A percentile compares a stretch with the other conserved stretches of the same genome.
phyloP scores from a whole-genome alignment of 2,797 vertebrate species.

The Pachyuromys duprasi region DNA sequence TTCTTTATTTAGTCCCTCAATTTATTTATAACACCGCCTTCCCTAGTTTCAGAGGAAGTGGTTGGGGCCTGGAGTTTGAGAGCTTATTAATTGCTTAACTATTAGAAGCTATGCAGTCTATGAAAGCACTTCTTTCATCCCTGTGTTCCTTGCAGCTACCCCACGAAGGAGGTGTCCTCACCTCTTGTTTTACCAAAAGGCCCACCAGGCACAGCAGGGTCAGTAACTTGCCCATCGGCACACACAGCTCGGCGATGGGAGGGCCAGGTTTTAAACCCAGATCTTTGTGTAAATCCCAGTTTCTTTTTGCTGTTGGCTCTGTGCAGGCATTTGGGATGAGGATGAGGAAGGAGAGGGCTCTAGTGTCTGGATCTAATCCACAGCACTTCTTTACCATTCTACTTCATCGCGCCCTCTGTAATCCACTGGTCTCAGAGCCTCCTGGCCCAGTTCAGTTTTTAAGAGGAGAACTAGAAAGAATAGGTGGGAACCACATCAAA shows the following conservation, averaged over 20 bases:
- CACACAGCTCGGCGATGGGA: neutral
- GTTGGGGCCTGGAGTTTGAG: constrained; percentile 39
- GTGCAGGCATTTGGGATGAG: neutral
- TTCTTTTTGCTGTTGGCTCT: neutral
- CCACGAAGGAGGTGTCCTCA: neutral
- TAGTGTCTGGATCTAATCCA: neutral
- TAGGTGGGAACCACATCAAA: constrained; percentile 26
- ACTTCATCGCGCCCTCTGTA: neutral
- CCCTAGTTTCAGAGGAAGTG: constrained; percentile 53
- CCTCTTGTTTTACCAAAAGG: neutral
- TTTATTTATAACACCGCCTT: constrained; percentile 67
- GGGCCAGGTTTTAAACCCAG: neutral
- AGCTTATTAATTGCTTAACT: constrained; percentile 62
- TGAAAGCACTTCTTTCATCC: constrained; percentile 44
- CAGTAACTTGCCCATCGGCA: neutral
- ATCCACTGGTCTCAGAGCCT: constrained; percentile 24
- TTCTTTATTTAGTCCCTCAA: constrained; percentile 62
- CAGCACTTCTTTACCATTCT: neutral
- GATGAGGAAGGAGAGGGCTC: neutral
- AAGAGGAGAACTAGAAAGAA: constrained; percentile 25
- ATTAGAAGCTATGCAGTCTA: constrained; percentile 46
- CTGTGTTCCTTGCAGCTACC: neutral
- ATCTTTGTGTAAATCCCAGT: neutral
- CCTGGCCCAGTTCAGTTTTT: neutral
- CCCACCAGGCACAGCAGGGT: neutral